Evolutionary conservation across 2,113 vertebrate species (phyloP), one percentile per base, ranked within the genome.

Genomic region (Galbula dea): DNA sequence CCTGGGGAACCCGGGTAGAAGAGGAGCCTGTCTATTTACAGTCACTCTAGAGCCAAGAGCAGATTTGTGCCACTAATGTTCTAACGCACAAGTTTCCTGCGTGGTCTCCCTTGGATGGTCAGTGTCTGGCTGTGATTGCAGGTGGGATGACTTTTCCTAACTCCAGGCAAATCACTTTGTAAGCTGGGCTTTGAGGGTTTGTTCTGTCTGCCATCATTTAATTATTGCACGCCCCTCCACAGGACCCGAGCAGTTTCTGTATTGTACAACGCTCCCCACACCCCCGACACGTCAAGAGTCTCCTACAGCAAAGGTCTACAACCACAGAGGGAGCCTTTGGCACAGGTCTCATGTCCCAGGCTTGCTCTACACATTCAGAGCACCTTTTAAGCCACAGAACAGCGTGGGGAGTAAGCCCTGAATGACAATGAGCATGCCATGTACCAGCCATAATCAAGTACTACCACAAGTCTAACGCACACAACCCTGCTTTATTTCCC

Each of bases 41-140:
- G 5, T 19, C 34, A 58, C 15, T 45, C 26, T 29, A n/a, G 54
- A 24, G 29, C 49, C 63, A 72, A 30, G 63, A 69, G 27, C 67
- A 80, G 58, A 19, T 79, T 12, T 54, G 46, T 83, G 67, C 45
- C 46, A 11, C 74, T 79, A 7, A 15, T 15, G 12, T 32, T 78
- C 71, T 75, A 15, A 0, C 19, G 5, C 29, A 55, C 0, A 0
- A 30, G n/a, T 20, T 69, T 65, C 41, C 81, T 23, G 20, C 5
- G 2, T 3, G 0, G 57, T n/a, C 39, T 76, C 41, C 29, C 10
- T 68, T 11, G 12, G 39, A 43, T 1, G 3, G 18, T 84, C 37
- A 22, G 58, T 22, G 19, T 49, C 57, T 2, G 2, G 20, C 30
- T 80, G 46, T 68, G 13, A 68, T 71, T 82, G 36, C 43, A 65